These are phyloP conservation scores for Ambastaia sidthimunki DNA, from an alignment of 2,797 vertebrate genomes.

Conservation along the genomic window DNA sequence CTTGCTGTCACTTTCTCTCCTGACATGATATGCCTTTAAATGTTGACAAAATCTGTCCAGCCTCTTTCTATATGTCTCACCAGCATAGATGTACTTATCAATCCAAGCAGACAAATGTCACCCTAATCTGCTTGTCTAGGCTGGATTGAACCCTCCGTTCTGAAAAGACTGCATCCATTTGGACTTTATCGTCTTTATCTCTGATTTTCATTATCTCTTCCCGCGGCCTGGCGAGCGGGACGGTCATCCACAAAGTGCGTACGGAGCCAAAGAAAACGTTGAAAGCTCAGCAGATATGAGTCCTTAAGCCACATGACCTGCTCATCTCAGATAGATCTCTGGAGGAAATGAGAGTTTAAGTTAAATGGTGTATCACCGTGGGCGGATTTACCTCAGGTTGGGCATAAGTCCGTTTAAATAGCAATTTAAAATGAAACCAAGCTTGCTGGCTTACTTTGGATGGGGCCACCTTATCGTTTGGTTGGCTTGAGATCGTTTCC, in stretches of 20 bases:
- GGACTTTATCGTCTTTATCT: slow-evolving; percentile 58
- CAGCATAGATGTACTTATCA: slow-evolving; percentile 69
- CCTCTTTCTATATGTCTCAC: slow-evolving; percentile 59
- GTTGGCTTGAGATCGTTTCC: slow-evolving; percentile 19
- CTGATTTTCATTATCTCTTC: slow-evolving; percentile 59
- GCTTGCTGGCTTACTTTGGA: slow-evolving; percentile 36
- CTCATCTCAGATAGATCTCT: slow-evolving; percentile 33
- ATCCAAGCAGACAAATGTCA: slow-evolving; percentile 72
- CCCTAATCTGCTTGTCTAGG: slow-evolving; percentile 66
- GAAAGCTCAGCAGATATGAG: slow-evolving; percentile 35
- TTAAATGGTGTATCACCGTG: slow-evolving; percentile 45
- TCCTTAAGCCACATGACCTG: slow-evolving; percentile 35
- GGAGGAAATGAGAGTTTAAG: slow-evolving; percentile 29
- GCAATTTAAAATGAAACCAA: slow-evolving; percentile 35
- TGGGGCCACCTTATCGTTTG: slow-evolving; percentile 24
- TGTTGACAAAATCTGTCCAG: slow-evolving; percentile 62
- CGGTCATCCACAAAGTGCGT: slow-evolving; percentile 40
- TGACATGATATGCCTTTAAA: slow-evolving; percentile 57
- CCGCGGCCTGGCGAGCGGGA: slow-evolving; percentile 42
- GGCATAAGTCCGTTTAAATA: slow-evolving; percentile 4
- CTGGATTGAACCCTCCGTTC: slow-evolving; percentile 59
- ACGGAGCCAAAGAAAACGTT: not conserved
- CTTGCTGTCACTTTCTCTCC: slow-evolving; percentile 4
- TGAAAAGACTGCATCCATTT: slow-evolving; percentile 59
- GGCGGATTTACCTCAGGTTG: slow-evolving; percentile 26